These are phyloP conservation scores for Falco punctatus DNA, from an alignment of 2,113 vertebrate genomes.

Conservation along the genomic window DNA sequence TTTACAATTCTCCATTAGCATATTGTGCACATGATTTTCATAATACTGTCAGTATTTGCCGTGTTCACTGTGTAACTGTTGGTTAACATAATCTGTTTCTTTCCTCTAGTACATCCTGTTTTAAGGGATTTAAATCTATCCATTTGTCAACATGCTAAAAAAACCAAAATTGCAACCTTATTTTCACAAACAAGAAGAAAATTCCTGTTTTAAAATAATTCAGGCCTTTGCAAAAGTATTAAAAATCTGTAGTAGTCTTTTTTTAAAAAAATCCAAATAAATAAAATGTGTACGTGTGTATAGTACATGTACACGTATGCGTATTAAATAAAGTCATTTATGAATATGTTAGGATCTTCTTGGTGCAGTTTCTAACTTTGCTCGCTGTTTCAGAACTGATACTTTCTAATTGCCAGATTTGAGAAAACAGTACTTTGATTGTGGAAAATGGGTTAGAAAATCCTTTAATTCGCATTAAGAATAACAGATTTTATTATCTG, in stretches of 20 bases:
- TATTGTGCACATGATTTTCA: not conserved
- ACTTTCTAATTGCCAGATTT: not conserved
- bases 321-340: not conserved
- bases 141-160: not conserved
- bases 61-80: not conserved
- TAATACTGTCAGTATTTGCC: not conserved
- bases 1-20: not conserved
- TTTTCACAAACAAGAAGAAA: not conserved
- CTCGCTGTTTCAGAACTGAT: not conserved
- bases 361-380: not conserved
- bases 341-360: not conserved
- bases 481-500: slow-evolving; percentile 37
- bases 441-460: not conserved
- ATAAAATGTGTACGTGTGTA: not conserved
- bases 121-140: not conserved
- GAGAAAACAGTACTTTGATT: not conserved
- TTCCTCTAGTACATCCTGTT: not conserved
- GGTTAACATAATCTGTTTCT: not conserved
- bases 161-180: not conserved
- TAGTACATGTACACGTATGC: not conserved
- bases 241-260: not conserved
- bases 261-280: not conserved
- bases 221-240: not conserved
- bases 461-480: not conserved
- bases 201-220: not conserved